These are phyloP conservation scores for Eutolmus rufibarbis DNA, from an alignment of 2,888 invertebrate genomes.

Conservation along the genomic window DNA sequence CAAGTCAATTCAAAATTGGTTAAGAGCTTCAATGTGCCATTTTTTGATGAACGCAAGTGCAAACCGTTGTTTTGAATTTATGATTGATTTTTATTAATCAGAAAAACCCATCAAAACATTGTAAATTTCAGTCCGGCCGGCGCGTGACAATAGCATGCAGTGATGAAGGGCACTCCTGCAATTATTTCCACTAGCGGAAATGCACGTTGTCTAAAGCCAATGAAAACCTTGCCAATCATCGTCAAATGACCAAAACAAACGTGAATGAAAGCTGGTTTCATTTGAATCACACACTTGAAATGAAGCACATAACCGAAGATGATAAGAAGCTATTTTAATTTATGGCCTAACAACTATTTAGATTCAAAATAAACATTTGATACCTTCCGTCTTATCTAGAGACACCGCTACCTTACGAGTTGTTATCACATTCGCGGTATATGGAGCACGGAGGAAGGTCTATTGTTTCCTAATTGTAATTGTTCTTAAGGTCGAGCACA, in stretches of 20 bases:
- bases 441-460: background rate
- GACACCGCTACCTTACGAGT: background rate
- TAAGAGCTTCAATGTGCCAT: no score
- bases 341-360: background rate
- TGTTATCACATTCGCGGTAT: background rate
- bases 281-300: background rate
- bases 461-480: slow-evolving; percentile 13
- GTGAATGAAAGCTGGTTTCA: background rate
- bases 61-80: background rate
- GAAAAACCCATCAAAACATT: background rate
- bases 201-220: background rate
- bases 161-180: background rate
- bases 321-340: background rate
- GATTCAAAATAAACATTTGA: background rate
- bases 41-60: background rate
- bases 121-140: background rate
- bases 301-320: background rate
- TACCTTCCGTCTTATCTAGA: background rate
- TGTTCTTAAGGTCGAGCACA: background rate
- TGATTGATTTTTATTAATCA: background rate
- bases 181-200: background rate
- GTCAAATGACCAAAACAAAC: background rate
- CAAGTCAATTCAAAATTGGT: no score
- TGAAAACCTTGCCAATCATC: background rate
- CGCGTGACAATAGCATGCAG: background rate